Percentiles rank a stretch among this genome's conserved stretches.
phyloP scores from a whole-genome alignment of 2,797 vertebrate species.

The Peromyscus aztecus region DNA sequence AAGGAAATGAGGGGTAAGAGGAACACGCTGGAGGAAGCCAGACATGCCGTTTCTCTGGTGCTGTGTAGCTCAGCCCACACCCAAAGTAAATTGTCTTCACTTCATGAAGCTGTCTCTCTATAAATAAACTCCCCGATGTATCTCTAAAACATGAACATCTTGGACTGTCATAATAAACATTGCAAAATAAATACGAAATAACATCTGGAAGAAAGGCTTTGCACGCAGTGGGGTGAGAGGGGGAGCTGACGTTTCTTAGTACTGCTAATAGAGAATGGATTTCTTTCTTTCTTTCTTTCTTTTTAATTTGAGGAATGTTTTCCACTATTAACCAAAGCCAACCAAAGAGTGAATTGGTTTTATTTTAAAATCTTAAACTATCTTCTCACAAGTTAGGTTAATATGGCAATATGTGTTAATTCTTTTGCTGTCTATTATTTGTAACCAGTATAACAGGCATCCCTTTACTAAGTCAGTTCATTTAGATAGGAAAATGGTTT shows the following conservation, averaged over 20 bases:
- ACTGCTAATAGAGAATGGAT: constrained; percentile 75
- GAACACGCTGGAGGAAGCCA: neutral
- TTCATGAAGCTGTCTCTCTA: constrained; percentile 64
- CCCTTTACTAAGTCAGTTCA: constrained; percentile 73
- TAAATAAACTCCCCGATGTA: constrained; percentile 71
- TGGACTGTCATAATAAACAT: constrained; percentile 76
- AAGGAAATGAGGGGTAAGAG: constrained; percentile 33
- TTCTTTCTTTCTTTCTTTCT: constrained; percentile 29
- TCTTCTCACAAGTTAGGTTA: constrained; percentile 72
- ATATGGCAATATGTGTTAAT: constrained; percentile 70
- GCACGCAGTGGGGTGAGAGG: neutral
- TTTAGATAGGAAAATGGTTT: constrained; percentile 68
- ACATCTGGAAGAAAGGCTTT: constrained; percentile 71
- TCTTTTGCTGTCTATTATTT: constrained; percentile 71
- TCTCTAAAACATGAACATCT: constrained; percentile 71
- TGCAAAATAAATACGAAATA: constrained; percentile 75
- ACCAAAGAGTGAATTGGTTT: constrained; percentile 74
- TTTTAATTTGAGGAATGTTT: constrained; percentile 79
- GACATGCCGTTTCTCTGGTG: neutral
- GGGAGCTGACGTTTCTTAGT: constrained; percentile 64
- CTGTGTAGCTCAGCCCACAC: constrained; percentile 22
- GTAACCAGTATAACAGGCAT: constrained; percentile 52
- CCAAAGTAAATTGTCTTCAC: constrained; percentile 60
- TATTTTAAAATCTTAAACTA: constrained; percentile 79
- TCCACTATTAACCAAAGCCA: constrained; percentile 76